Evolutionary conservation across 1,140 invertebrate genomes (phyloP).

Genomic region (Ruditapes philippinarum): DNA sequence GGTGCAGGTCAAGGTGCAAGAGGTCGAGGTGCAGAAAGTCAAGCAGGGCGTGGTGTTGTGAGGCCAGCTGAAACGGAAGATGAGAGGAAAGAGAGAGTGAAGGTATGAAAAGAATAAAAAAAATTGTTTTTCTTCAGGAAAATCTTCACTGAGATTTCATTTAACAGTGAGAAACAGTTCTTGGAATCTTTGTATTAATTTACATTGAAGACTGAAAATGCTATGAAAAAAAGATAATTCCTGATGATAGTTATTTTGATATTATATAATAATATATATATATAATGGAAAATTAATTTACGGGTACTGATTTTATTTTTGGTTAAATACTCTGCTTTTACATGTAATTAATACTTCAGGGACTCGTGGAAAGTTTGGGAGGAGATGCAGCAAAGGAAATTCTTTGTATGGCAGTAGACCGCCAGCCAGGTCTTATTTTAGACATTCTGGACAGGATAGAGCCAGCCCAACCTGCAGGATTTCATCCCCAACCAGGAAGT

Average conservation of each 20-base stretch:
- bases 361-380: too few species aligned
- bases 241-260: background rate
- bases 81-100: background rate
- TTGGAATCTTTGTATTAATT: too few species aligned
- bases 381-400: background rate
- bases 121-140: background rate
- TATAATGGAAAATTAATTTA: background rate
- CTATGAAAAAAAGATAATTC: background rate
- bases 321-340: too few species aligned
- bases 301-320: too few species aligned
- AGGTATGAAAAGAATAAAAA: background rate
- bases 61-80: background rate
- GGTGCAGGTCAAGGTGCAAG: too few species aligned
- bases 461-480: background rate
- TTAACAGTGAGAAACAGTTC: too few species aligned
- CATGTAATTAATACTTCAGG: too few species aligned
- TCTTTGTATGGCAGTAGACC: background rate
- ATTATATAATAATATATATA: background rate
- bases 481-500: background rate
- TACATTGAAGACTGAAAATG: too few species aligned
- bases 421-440: constrained; percentile 5
- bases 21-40: too few species aligned
- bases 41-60: background rate
- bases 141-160: too few species aligned
- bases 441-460: background rate